phyloP scores from a whole-genome alignment of 2,797 vertebrate species.

The Sorex maritimensis region DNA sequence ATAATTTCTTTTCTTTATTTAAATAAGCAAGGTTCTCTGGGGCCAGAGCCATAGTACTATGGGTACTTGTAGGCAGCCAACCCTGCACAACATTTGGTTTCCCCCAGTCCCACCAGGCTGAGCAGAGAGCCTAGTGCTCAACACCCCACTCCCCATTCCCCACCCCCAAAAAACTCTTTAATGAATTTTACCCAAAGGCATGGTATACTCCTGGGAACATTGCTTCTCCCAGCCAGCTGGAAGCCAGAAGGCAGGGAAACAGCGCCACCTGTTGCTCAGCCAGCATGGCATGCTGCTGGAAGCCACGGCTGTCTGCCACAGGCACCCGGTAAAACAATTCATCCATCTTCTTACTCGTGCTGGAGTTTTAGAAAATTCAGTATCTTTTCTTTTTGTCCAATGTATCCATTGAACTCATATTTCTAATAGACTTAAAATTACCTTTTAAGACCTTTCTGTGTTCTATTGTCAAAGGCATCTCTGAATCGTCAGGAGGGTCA shows the following conservation, averaged over 20 bases:
- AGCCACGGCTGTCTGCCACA: not conserved
- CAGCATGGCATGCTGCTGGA: not conserved
- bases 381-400: not conserved
- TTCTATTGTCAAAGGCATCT: slow-evolving; percentile 22
- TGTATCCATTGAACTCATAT: slow-evolving; percentile 16
- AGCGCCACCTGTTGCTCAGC: slow-evolving; percentile 89
- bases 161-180: too few relatives aligned
- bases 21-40: too few relatives aligned
- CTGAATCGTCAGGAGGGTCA: slow-evolving; percentile 1
- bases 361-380: not conserved
- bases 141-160: too few relatives aligned
- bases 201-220: too few relatives aligned
- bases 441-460: not conserved
- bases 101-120: too few relatives aligned
- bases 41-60: too few relatives aligned
- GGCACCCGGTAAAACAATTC: not conserved
- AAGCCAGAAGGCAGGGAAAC: slow-evolving; percentile 62
- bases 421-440: not conserved
- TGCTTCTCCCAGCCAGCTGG: accelerated
- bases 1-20: not conserved
- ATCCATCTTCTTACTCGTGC: not conserved
- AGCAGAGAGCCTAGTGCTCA: too few relatives aligned
- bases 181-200: too few relatives aligned
- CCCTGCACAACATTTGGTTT: too few relatives aligned
- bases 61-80: too few relatives aligned